phyloP scores from a whole-genome alignment of 2,113 vertebrate species.

The Mellivora capensis region DNA sequence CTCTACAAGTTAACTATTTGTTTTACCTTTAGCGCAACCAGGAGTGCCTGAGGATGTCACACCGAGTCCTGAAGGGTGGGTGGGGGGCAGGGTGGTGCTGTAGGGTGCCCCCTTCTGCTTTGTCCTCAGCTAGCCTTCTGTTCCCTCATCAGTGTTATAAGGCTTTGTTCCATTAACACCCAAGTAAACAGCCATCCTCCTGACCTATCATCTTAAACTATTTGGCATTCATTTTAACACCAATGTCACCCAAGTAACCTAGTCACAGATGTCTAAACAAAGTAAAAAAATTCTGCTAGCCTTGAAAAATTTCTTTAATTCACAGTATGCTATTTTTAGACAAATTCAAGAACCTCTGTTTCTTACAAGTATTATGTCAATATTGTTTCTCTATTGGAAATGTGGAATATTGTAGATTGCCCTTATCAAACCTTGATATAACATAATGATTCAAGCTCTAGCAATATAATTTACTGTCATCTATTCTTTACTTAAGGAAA shows the following conservation, averaged over 20 bases:
- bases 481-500: neutral
- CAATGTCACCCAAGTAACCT: neutral
- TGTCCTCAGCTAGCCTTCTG: no score
- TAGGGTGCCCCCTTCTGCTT: no score
- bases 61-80: no score
- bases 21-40: no score
- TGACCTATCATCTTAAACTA: neutral
- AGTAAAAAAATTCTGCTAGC: neutral
- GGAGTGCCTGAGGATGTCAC: no score
- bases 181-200: neutral
- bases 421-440: neutral
- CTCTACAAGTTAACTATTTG: no score
- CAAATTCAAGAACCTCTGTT: neutral
- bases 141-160: neutral
- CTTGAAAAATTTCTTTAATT: neutral
- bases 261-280: neutral
- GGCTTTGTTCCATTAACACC: neutral
- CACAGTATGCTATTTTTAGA: neutral
- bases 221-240: neutral
- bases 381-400: neutral
- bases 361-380: neutral
- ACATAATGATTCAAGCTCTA: neutral
- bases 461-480: neutral
- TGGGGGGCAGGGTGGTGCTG: no score
- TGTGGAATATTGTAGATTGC: neutral